Evolutionary conservation across 2,888 invertebrate species (phyloP), one percentile per base, ranked within the genome.

Genomic region (Stenolophus ochropezus): DNA sequence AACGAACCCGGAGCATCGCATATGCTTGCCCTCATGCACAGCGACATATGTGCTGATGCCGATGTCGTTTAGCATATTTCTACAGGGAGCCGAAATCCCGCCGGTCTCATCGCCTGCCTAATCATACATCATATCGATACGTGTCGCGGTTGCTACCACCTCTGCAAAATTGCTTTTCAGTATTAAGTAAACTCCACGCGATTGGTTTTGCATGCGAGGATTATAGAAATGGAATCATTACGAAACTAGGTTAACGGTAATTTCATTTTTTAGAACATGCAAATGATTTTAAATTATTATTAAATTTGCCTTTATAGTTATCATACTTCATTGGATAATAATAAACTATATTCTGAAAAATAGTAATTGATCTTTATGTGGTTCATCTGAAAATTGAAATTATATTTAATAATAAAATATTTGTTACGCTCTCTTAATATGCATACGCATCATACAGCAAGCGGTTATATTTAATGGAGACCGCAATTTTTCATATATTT

Each of bases 11-110:
- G 14, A 18, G 20, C 11, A 69, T 16, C 69, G 42, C 69, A 69
- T 69, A 69, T 69, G 69, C 33, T 69, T 69, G 42, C 69, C 33
- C 58, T 16, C 42, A 69, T 47, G 69, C 20, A 16, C 5, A 20
- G 69, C 69, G 69, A 69, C 69, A 69, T 69, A 69, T 69, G 69
- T 69, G 69, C 42, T 47, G 69, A 69, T 69, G 69, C 42, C n/a
- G 69, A 69, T 69, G 69, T 69, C 69, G 42, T 69, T 69, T 69
- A 69, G 42, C 69, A 69, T 69, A 69, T 69, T 69, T 69, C 69
- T 69, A 42, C 69, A 20, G 69, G 69, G 69, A 69, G 42, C 69
- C 2, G 27, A 69, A 69, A 42, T 69, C 69, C 69, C 69, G 69
- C 16, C 6, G 16, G 69, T 42, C 69, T 69, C 69, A 42, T 69